Evolutionary conservation across 2,113 vertebrate species (phyloP).

Genomic region (Lanius ludovicianus): DNA sequence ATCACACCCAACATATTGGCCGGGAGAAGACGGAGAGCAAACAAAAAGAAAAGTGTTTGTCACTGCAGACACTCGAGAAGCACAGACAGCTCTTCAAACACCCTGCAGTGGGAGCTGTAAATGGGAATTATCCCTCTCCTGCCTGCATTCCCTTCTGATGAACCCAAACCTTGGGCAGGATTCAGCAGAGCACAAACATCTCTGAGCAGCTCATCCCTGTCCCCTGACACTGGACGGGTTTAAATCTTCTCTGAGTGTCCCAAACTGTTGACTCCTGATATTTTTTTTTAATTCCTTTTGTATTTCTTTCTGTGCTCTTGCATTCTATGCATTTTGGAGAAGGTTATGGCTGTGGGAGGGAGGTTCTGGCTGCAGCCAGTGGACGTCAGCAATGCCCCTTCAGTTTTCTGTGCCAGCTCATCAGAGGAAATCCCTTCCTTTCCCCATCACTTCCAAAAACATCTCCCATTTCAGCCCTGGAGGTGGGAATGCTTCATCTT

Average conservation of each 20-base stretch:
- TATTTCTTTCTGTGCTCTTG: not conserved
- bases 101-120: not conserved
- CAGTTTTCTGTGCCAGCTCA: not conserved
- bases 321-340: not conserved
- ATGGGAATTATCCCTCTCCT: not conserved
- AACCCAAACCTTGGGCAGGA: not conserved
- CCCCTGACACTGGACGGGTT: not conserved
- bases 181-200: not conserved
- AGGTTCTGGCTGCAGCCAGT: not conserved
- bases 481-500: not conserved
- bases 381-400: not conserved
- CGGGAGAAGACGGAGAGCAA: not conserved
- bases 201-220: not conserved
- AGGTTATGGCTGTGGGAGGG: not conserved
- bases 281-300: not conserved
- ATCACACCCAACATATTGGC: not conserved
- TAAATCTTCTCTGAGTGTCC: not conserved
- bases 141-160: not conserved
- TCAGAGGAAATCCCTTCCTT: not conserved
- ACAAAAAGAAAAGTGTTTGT: not conserved
- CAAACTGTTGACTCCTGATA: not conserved
- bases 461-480: not conserved
- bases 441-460: not conserved
- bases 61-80: not conserved
- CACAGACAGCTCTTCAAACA: not conserved